These are phyloP conservation scores for Catocala nupta DNA, from an alignment of 2,888 invertebrate species.

Conservation along the genomic window DNA sequence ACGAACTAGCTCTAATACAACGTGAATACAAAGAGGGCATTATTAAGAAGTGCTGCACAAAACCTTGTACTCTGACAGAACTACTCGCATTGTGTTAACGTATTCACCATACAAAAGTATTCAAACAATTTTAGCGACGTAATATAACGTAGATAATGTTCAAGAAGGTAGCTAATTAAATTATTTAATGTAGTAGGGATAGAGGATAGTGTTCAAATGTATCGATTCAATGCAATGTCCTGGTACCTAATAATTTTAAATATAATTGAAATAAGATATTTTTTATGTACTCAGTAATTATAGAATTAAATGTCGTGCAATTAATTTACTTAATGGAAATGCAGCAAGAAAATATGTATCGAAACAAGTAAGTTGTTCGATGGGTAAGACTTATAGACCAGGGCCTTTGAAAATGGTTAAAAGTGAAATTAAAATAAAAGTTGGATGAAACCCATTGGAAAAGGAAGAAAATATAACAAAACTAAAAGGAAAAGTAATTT, in stretches of 20 bases:
- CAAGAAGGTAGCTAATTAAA: conserved; percentile 17
- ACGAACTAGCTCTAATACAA: conserved; percentile 21
- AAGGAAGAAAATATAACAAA: too few species aligned
- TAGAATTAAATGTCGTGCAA: not conserved
- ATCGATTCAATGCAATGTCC: not conserved
- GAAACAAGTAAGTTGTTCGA: too few species aligned
- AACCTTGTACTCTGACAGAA: conserved; percentile 50
- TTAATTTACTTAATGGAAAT: too few species aligned
- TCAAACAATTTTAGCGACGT: not conserved
- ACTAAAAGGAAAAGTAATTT: too few species aligned
- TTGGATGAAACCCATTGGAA: too few species aligned
- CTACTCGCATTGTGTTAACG: conserved; percentile 51
- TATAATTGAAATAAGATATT: not conserved
- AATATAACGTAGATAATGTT: not conserved
- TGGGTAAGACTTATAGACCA: too few species aligned
- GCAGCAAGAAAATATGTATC: too few species aligned
- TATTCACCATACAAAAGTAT: conserved; percentile 3
- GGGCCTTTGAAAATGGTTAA: too few species aligned
- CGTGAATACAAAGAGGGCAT: conserved; percentile 35
- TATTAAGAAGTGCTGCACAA: conserved; percentile 48
- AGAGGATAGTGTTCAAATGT: not conserved
- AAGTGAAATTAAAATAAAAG: too few species aligned
- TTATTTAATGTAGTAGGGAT: conserved; percentile 23
- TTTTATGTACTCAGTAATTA: not conserved
- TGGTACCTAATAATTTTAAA: conserved; percentile 1